Base-by-base conservation (phyloP, 2,888 invertebrate species). In the Metallyticus violacea region DNA sequence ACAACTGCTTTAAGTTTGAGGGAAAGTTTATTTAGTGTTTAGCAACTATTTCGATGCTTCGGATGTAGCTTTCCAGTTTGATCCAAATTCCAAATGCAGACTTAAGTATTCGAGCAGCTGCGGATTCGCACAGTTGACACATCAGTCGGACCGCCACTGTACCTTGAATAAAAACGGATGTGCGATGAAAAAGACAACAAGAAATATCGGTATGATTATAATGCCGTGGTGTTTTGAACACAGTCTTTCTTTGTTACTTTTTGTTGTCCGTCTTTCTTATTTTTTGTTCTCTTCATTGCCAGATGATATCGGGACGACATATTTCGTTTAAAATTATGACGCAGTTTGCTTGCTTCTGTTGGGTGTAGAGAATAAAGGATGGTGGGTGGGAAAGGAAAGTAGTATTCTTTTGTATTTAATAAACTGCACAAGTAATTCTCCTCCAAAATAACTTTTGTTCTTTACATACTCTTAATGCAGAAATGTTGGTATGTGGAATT, bases 271-370 rank as follows among this genome's bases (percentile, higher is more conserved):
- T 15, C 40, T 3, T 62, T 62, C 40, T 62, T 62, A 62, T 62
- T 62, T 62, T 79, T 15, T 81, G 76, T 76, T 86, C 79, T 79
- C 26, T 28, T 80, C 76, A 7, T 77, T 80, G 77, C 85, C 87
- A 87, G 87, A 87, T 84, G 26, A 84, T 82, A 85, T 85, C 85
- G 27, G 26, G 77, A 62, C 86, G 87, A 87, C 87, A 86, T 86
- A 87, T 87, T 85, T 87, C 81, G 78, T 86, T 77, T 80, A 87
- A 62, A 87, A 87, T 86, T 86, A 87, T 87, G 87, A 87, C 85
- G 87, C 81, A 86, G 87, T 87, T 87, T 78, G 80, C 26, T 62
- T 29, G 40, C n/a, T 78, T 85, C 79, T 62, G 26, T 78, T 9
- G 79, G 30, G 40, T 40, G 81, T 62, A 30, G 28, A 81, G 25